These are phyloP conservation scores for Aleiodes alternator DNA, from an alignment of 2,888 invertebrate genomes.

Conservation along the genomic window DNA sequence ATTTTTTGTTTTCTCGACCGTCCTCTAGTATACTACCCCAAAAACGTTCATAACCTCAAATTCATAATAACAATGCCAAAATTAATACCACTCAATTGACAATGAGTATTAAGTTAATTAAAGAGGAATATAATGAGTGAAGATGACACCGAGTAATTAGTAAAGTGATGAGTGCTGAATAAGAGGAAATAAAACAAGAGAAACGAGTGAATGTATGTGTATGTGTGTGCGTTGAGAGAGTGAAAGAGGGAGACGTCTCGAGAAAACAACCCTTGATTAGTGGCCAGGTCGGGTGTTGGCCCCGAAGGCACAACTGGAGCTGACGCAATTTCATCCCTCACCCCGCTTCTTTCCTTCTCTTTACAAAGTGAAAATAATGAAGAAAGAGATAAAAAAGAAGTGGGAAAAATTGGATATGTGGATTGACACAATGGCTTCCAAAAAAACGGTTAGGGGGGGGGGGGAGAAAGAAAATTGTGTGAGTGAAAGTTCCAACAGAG, in stretches of 20 bases:
- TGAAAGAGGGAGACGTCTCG: conserved; percentile 43
- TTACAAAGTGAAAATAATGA: neutral
- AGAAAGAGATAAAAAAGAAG: no score
- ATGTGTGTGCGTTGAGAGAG: neutral
- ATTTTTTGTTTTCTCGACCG: no score
- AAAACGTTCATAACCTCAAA: neutral
- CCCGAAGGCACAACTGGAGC: conserved; percentile 14
- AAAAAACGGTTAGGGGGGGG: neutral
- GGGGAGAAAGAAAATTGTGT: neutral
- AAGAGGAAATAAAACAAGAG: conserved; percentile 34
- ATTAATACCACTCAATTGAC: neutral
- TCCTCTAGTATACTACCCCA: no score
- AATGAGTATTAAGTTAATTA: conserved; percentile 1
- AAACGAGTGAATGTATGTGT: conserved; percentile 3
- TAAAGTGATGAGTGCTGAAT: conserved; percentile 9
- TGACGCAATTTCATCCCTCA: conserved; percentile 1
- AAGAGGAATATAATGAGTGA: neutral
- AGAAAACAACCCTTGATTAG: conserved; percentile 56
- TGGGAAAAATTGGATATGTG: conserved; percentile 4
- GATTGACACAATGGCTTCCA: neutral
- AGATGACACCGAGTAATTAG: conserved; percentile 8
- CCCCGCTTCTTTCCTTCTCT: neutral
- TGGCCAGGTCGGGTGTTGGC: conserved; percentile 49
- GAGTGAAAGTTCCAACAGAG: neutral
- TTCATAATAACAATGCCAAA: neutral